Percentiles rank a stretch among this genome's conserved stretches.
These are phyloP conservation scores for Anser brachyrhynchus DNA, from an alignment of 2,113 vertebrate genomes.

Conservation along the genomic window DNA sequence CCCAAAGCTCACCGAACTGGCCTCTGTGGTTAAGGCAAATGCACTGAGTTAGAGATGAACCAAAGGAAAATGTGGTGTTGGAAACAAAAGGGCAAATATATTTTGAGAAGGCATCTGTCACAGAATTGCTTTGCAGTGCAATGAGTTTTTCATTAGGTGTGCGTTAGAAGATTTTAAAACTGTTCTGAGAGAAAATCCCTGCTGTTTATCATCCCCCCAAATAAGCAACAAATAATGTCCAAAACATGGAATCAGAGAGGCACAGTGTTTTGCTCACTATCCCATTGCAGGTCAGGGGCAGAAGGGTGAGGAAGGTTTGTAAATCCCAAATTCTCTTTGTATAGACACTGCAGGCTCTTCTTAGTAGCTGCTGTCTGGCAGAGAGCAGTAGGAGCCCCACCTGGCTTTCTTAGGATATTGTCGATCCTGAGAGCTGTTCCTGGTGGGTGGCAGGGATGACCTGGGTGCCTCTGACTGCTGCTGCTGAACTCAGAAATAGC, in stretches of 20 bases:
- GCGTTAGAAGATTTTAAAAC: not conserved
- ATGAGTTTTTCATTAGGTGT: not conserved
- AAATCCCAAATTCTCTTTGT: not conserved
- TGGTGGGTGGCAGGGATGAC: not conserved
- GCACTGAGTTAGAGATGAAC: not conserved
- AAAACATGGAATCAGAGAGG: fast-evolving
- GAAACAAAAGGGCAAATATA: not conserved
- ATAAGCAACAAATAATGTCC: not conserved
- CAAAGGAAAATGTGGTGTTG: not conserved
- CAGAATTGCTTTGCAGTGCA: not conserved
- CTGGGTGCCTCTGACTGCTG: not conserved
- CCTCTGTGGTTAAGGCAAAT: not conserved
- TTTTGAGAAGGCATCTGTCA: not conserved
- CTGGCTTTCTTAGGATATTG: not conserved
- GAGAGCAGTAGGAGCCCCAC: not conserved
- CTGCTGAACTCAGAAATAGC: not conserved
- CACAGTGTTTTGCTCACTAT: not conserved
- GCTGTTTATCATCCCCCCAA: not conserved
- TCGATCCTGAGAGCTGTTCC: not conserved
- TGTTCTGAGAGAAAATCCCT: not conserved
- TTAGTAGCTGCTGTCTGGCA: not conserved
- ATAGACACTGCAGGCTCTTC: not conserved
- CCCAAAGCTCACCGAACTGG: not conserved
- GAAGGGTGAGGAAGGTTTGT: not conserved
- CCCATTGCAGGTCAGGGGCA: not conserved